Base-by-base conservation (phyloP, 1,140 invertebrate genomes). In the Aradophagus sp. region DNA sequence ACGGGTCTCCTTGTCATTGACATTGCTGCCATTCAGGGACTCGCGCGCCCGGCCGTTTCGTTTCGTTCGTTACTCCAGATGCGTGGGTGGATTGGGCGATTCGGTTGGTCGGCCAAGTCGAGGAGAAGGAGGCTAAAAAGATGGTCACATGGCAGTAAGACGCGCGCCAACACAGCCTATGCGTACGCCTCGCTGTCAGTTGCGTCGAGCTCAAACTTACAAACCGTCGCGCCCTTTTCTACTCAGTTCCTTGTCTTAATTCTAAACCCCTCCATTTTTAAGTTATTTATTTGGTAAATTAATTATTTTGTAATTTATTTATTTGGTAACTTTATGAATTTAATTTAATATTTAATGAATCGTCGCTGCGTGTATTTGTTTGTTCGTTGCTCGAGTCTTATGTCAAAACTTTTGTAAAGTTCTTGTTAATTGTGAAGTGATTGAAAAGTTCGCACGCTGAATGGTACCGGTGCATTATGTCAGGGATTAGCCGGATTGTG, bases 141-240 rank as follows among this genome's bases (percentile, higher is more conserved):
- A 71, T 66, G 71, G 75, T 80, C 79, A 80, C 76, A 82, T 82
- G 80, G 78, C 74, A 75, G 75, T 71, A 69, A 61, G 70, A 67
- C 67, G 65, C 59, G 42, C 41, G 55, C 42, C 35, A 56, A 63
- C 29, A 48, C 36, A 39, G 53, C 69, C 53, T 73, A 44, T 73
- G 65, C 74, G 62, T 67, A 66, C 53, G 67, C 31, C 36, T 68
- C 52, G 35, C 61, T 65, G 61, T 72, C 61, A 72, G 68, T 72
- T 55, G 38, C 41, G 52, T 39, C 20, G 39, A 52, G 42, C 31
- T 66, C 35, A 56, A 68, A 63, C 58, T 34, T 53, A n/a, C 27
- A 39, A 68, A 63, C 52, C 52, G 20, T 11, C 13, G 0, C 11
- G 11, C 31, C 16, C 41, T 44, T 55, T 56, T 44, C 29, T 6